phyloP scores from a whole-genome alignment of 1,140 invertebrate species.

The Eupristina koningsbergeri region DNA sequence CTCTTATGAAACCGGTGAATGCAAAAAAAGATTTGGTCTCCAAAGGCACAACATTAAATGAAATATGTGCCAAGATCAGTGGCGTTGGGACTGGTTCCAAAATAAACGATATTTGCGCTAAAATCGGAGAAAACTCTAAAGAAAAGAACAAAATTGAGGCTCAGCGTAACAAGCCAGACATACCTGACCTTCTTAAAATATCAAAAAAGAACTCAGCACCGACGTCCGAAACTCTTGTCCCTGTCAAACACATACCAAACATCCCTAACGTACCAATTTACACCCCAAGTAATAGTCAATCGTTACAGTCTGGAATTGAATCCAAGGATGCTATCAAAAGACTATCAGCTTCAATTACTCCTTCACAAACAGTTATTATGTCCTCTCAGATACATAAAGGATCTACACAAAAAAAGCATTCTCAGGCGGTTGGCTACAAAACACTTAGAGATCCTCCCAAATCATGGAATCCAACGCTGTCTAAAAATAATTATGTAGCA shows the following conservation, averaged over 20 bases:
- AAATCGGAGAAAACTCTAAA: conserved; percentile 70
- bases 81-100: conserved; percentile 62
- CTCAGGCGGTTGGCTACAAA: conserved; percentile 72
- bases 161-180: conserved; percentile 61
- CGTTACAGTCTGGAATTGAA: conserved; percentile 16
- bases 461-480: conserved; percentile 76
- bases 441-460: conserved; percentile 75
- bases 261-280: conserved; percentile 70
- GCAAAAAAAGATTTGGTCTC: conserved; percentile 65
- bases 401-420: conserved; percentile 60
- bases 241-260: conserved; percentile 63
- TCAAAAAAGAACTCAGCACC: conserved; percentile 58
- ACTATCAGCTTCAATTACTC: conserved; percentile 5
- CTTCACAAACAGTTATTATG: conserved; percentile 41
- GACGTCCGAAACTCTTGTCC: not conserved
- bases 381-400: conserved; percentile 19
- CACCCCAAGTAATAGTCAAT: conserved; percentile 59
- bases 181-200: conserved; percentile 70
- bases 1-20: conserved; percentile 64
- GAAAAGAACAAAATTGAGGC: conserved; percentile 67
- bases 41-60: conserved; percentile 65
- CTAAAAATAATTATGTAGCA: conserved; percentile 72
- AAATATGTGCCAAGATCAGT: conserved; percentile 66
- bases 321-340: conserved; percentile 40
- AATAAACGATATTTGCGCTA: conserved; percentile 71